Evolutionary conservation across 2,797 vertebrate genomes (phyloP).

Genomic region (Chloroceryle inda): DNA sequence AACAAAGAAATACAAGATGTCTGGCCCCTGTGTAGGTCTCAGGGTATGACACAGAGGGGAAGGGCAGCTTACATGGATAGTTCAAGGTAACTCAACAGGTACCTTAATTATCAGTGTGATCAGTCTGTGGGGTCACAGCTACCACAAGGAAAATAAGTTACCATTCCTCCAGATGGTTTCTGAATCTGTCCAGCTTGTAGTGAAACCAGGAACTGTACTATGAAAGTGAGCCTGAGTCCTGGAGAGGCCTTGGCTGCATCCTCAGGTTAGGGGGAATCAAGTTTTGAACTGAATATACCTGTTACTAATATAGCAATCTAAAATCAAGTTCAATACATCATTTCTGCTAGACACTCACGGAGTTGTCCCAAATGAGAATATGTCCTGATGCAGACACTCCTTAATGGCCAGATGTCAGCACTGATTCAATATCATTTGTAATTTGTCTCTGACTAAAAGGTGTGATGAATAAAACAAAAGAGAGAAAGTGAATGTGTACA

Average conservation of each 20-base stretch:
- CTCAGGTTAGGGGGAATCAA: not conserved
- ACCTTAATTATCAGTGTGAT: not conserved
- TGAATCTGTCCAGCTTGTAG: not conserved
- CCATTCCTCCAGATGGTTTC: not conserved
- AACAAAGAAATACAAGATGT: not conserved
- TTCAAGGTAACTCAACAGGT: not conserved
- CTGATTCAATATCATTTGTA: not conserved
- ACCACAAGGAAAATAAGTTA: not conserved
- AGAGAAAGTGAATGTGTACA: not conserved
- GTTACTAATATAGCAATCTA: not conserved
- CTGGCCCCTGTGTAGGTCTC: not conserved
- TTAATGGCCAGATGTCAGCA: conserved; percentile 47
- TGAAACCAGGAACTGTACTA: not conserved
- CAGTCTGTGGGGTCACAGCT: not conserved
- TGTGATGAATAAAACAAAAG: not conserved
- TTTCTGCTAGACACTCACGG: not conserved
- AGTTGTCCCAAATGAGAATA: not conserved
- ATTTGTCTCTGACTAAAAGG: conserved; percentile 10
- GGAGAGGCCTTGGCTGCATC: not conserved
- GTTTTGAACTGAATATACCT: not conserved
- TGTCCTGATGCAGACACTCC: not conserved
- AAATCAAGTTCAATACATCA: not conserved
- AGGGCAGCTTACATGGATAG: not conserved
- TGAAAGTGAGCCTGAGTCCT: not conserved
- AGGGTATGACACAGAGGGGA: not conserved